These are phyloP conservation scores for Schizothorax lantsangensis DNA, from an alignment of 2,797 vertebrate species.

Conservation along the genomic window DNA sequence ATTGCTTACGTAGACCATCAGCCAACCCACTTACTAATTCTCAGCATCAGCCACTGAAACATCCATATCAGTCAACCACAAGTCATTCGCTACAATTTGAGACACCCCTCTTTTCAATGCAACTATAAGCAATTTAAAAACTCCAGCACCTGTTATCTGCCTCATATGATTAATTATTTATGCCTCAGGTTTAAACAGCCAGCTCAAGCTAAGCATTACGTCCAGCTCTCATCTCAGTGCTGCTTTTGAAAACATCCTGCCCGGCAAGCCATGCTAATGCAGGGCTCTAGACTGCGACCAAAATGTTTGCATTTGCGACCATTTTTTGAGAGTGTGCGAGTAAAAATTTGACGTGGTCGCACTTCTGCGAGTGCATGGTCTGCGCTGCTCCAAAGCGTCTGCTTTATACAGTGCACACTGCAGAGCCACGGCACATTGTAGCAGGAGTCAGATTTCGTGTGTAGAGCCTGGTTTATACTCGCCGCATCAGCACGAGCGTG, in stretches of 20 bases:
- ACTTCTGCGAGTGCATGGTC: no score
- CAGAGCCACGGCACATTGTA: no score
- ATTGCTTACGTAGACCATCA: not conserved
- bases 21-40: not conserved
- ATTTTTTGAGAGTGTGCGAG: no score
- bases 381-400: no score
- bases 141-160: slow-evolving; percentile 21
- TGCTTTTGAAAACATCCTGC: slow-evolving; percentile 34
- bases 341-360: no score
- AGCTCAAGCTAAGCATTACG: not conserved
- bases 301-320: no score
- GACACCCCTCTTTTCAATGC: not conserved
- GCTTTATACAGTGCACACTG: no score
- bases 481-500: no score
- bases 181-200: slow-evolving; percentile 12
- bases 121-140: slow-evolving; percentile 22
- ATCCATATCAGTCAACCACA: not conserved
- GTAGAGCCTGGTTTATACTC: no score
- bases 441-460: no score
- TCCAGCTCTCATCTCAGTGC: not conserved
- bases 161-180: slow-evolving; percentile 30
- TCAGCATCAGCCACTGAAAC: not conserved
- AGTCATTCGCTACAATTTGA: not conserved
- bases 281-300: no score
- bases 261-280: not conserved